A percentile compares a stretch with the other conserved stretches of the same genome.
Conservation (phyloP, 1,140 invertebrate genomes). For the Centruroides vittatus region DNA sequence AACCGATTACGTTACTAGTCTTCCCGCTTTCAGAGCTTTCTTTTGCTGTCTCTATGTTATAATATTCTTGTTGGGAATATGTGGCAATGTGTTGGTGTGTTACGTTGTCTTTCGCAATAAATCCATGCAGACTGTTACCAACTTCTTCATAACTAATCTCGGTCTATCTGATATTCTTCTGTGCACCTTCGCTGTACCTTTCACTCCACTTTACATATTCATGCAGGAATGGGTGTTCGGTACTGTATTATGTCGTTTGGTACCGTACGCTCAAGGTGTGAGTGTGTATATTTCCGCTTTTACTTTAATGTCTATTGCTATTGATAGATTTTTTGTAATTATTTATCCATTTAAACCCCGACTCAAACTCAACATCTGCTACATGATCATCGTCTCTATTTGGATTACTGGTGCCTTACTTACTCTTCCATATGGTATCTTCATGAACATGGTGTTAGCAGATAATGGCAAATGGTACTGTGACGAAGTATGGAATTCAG, state of each 20-base stretch:
- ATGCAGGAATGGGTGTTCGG: conserved; percentile 84
- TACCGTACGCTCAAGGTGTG: conserved; percentile 81
- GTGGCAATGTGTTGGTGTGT: conserved; percentile 84
- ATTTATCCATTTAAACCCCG: conserved; percentile 85
- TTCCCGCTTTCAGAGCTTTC: conserved; percentile 13
- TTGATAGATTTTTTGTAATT: conserved; percentile 93
- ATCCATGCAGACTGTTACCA: conserved; percentile 95
- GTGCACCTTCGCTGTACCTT: conserved; percentile 84
- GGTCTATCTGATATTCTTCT: conserved; percentile 88
- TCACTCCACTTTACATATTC: conserved; percentile 84
- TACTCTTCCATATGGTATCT: conserved; percentile 84
- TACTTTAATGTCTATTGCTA: conserved; percentile 88
- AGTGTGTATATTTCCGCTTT: conserved; percentile 93
- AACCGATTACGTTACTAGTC: conserved; percentile 7
- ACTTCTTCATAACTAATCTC: conserved; percentile 92
- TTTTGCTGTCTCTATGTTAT: conserved; percentile 24
- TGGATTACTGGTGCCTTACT: conserved; percentile 77
- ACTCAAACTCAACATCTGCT: conserved; percentile 70
- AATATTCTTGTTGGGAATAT: conserved; percentile 43
- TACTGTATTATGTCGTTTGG: conserved; percentile 66
- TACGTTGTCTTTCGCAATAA: conserved; percentile 81
- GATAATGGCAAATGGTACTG: conserved; percentile 48
- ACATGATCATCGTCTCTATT: conserved; percentile 69
- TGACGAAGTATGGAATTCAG: conserved; percentile 75
- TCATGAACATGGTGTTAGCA: conserved; percentile 41